A percentile compares a stretch with the other conserved stretches of the same genome.
phyloP scores from a whole-genome alignment of 2,113 vertebrate genomes.

The Glaucomys volans region DNA sequence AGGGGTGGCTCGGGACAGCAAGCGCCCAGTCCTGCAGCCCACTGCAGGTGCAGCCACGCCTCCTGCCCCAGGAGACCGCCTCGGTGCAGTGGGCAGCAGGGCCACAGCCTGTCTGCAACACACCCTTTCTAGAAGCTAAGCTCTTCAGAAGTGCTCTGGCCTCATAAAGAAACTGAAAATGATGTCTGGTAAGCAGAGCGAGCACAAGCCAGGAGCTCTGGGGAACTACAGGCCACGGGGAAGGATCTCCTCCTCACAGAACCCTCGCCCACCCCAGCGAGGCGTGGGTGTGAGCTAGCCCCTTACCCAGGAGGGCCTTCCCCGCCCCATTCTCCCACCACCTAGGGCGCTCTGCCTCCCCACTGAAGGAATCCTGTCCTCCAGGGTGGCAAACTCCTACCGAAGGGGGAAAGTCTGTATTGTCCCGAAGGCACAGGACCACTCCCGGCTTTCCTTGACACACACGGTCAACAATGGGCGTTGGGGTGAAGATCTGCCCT shows the following conservation, averaged over 20 bases:
- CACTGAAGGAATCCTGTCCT: constrained; percentile 41
- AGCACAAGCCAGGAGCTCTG: neutral
- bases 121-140: neutral
- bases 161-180: neutral
- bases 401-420: constrained; percentile 70
- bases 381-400: constrained; percentile 15
- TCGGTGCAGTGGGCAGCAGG: rapidly evolving
- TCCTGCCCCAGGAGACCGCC: neutral
- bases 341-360: constrained; percentile 15
- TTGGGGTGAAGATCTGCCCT: constrained; percentile 75
- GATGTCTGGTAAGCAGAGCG: neutral
- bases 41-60: rapidly evolving
- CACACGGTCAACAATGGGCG: constrained; percentile 76
- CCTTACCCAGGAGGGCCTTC: neutral
- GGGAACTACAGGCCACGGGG: neutral
- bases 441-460: constrained; percentile 70
- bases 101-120: neutral
- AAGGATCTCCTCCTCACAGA: neutral
- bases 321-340: neutral
- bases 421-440: constrained; percentile 72
- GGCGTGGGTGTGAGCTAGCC: constrained; percentile 32
- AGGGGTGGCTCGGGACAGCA: neutral
- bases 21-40: neutral
- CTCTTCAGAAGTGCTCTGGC: neutral
- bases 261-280: neutral